A percentile compares a stretch with the other conserved stretches of the same genome.
phyloP scores from a whole-genome alignment of 2,113 vertebrate genomes.

The Hydrochoerus hydrochaeris region DNA sequence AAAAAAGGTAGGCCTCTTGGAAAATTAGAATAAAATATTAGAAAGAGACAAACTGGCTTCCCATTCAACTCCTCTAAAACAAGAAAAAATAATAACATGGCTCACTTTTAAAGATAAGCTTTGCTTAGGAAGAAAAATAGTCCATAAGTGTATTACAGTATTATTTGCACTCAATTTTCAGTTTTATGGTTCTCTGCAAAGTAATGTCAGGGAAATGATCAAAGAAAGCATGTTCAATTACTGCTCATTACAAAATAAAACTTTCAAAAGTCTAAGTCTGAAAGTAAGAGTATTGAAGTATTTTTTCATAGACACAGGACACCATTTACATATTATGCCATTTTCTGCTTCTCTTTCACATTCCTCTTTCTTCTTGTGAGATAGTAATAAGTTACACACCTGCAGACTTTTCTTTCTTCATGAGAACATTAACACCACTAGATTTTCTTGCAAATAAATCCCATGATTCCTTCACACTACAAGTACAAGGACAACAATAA shows the following conservation, averaged over 20 bases:
- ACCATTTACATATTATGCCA: not conserved
- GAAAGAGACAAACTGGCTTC: not conserved
- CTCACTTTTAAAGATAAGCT: not conserved
- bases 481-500: not conserved
- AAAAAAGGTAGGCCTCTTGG: not conserved
- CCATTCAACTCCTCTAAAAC: not conserved
- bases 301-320: constrained; percentile 37
- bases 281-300: constrained; percentile 25
- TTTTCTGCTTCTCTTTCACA: not conserved
- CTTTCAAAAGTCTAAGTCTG: constrained; percentile 51
- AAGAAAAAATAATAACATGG: not conserved
- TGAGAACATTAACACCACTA: not conserved
- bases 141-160: not conserved
- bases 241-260: constrained; percentile 52
- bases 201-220: constrained; percentile 53
- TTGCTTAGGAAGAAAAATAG: not conserved
- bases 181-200: constrained; percentile 59
- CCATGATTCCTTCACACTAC: not conserved
- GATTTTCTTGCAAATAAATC: not conserved
- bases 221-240: constrained; percentile 63
- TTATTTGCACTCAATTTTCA: not conserved
- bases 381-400: not conserved
- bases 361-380: constrained; percentile 44
- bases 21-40: not conserved
- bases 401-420: not conserved